Evolutionary conservation across 2,888 invertebrate genomes (phyloP).

Genomic region (Sarcophaga caerulescens): DNA sequence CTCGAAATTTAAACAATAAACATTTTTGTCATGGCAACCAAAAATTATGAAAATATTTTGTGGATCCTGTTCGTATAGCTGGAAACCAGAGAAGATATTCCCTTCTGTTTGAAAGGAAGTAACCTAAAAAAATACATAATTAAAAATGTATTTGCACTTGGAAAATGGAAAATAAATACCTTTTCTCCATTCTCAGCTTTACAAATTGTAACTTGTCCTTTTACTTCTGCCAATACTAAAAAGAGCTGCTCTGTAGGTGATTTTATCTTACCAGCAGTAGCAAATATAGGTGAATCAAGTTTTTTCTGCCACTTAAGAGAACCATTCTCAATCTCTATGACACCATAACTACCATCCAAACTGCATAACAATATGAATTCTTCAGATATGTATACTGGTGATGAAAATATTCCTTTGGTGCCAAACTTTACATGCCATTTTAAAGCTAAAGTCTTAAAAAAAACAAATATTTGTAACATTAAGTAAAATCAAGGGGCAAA

Average conservation of each 20-base stretch:
- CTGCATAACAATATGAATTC: conserved; percentile 81
- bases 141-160: background rate
- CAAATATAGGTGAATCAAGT: conserved; percentile 84
- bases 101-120: conserved; percentile 84
- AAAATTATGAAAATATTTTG: conserved; percentile 83
- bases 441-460: conserved; percentile 66
- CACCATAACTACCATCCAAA: conserved; percentile 83
- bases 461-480: background rate
- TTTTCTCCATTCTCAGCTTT: conserved; percentile 70
- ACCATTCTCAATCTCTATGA: conserved; percentile 81
- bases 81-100: conserved; percentile 88
- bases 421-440: conserved; percentile 77
- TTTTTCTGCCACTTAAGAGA: conserved; percentile 82
- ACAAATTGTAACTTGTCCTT: conserved; percentile 82
- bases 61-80: conserved; percentile 62
- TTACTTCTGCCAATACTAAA: conserved; percentile 77
- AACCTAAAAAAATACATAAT: conserved; percentile 81
- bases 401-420: conserved; percentile 82
- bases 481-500: background rate
- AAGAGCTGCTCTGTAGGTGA: conserved; percentile 69
- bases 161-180: conserved; percentile 65
- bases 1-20: conserved; percentile 85
- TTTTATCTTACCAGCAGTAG: conserved; percentile 81
- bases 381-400: conserved; percentile 78
- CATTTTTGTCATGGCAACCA: conserved; percentile 87